These are phyloP conservation scores for Falco peregrinus DNA, from an alignment of 2,797 vertebrate species.

Conservation along the genomic window DNA sequence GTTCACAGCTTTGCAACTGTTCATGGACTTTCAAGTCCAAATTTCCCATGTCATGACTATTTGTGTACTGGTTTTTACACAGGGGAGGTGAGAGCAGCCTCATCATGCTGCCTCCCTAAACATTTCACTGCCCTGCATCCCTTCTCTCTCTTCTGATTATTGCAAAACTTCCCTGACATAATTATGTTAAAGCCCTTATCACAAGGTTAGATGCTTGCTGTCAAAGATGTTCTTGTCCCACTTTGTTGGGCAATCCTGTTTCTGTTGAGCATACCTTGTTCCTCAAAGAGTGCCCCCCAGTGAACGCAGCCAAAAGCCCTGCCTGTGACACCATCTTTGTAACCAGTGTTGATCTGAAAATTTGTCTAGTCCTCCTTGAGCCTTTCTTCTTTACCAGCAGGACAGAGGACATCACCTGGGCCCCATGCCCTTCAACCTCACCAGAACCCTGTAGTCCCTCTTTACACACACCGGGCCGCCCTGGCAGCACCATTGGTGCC, in stretches of 20 bases:
- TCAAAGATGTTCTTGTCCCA: neutral
- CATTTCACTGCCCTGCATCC: rapidly evolving
- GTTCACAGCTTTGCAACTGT: neutral
- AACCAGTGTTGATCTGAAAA: neutral
- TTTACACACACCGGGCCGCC: too few species aligned
- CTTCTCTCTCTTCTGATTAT: neutral
- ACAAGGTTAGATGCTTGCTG: neutral
- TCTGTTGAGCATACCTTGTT: neutral
- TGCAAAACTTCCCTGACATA: neutral
- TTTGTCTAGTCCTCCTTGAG: neutral
- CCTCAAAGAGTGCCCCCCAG: neutral
- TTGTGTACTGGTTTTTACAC: neutral
- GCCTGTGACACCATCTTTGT: neutral
- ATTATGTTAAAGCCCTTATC: neutral
- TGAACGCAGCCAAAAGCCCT: neutral
- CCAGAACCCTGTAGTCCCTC: neutral
- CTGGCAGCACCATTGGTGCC: neutral
- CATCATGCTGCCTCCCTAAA: neutral
- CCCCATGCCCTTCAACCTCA: neutral
- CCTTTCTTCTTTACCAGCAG: neutral
- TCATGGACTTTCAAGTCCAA: neutral
- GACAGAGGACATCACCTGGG: neutral
- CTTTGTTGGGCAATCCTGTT: neutral
- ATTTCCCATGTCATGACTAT: neutral
- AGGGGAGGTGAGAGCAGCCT: neutral